Evolutionary conservation across 2,797 vertebrate genomes (phyloP).

Genomic region (Aselliscus stoliczkanus): DNA sequence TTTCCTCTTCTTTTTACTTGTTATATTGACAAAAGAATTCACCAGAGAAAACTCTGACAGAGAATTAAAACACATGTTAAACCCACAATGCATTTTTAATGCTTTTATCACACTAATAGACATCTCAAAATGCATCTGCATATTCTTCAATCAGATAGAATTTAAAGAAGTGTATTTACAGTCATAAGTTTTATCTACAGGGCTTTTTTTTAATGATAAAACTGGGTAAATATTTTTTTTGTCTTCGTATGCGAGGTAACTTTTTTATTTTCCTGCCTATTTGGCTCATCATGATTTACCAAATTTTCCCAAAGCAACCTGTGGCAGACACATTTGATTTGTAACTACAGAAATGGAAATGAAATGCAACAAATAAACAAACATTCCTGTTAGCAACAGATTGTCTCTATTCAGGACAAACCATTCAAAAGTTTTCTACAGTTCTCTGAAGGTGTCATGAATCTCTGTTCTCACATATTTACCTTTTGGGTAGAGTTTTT

Average conservation of each 20-base stretch:
- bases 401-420: background rate
- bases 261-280: background rate
- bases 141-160: background rate
- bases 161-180: background rate
- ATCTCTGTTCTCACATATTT: background rate
- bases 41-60: slow-evolving; percentile 21
- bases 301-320: background rate
- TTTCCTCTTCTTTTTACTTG: background rate
- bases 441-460: background rate
- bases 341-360: background rate
- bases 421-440: background rate
- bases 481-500: background rate
- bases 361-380: background rate
- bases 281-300: background rate
- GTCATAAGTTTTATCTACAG: background rate
- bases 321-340: background rate
- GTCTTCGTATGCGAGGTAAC: background rate
- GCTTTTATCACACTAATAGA: background rate
- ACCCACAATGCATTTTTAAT: background rate
- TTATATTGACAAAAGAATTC: slow-evolving; percentile 11
- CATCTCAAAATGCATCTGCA: background rate
- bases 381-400: background rate
- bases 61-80: slow-evolving; percentile 21
- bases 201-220: background rate
- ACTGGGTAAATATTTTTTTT: background rate